Evolutionary conservation across 2,888 invertebrate genomes (phyloP), one percentile per base, ranked within the genome.

Genomic region (Parthenolecanium corni): DNA sequence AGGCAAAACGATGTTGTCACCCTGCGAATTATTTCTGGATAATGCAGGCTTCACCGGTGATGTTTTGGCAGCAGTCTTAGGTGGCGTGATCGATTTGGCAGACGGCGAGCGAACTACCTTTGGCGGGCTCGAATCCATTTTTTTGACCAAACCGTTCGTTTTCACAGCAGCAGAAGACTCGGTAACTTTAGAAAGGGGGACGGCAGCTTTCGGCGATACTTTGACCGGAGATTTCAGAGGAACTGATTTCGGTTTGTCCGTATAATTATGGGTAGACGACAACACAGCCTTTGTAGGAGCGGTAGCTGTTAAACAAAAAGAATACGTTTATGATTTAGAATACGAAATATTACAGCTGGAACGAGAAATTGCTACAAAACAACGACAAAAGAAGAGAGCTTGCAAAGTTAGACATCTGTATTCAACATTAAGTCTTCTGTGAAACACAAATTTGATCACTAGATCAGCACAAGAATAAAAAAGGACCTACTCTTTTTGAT

Each of bases 51-150:
- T 58, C 12, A 4, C 18, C 2, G 58, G 23, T 14, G 58, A 12
- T 20, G 49, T 40, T 51, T 51, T 61, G 9, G 9, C 9, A 1
- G 24, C 18, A 12, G 61, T 56, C 40, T 62, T 62, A 25, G 63
- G 54, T 21, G 63, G 53, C 3, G 47, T 63, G 24, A 63, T 63
- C 23, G 63, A 63, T 23, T 63, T 63, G 2, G 46, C 53, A 2
- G 63, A 63, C 9, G 63, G 47, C 24, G 53, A 53, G n/a, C 63
- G 63, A 11, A 38, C 31, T 31, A 63, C 47, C 52, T 63, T 63
- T n/a, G 62, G 52, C 25, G 52, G 52, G 44, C 62, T 52, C 5
- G 53, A 47, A 36, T 63, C 63, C 61, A 61, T 61, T 38, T 61
- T 58, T 38, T 58, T 58, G 12, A 18, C 49, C 12, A 36, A 16